A percentile compares a stretch with the other conserved stretches of the same genome.
phyloP scores from a whole-genome alignment of 2,113 vertebrate genomes.

The Tyrannus savana region DNA sequence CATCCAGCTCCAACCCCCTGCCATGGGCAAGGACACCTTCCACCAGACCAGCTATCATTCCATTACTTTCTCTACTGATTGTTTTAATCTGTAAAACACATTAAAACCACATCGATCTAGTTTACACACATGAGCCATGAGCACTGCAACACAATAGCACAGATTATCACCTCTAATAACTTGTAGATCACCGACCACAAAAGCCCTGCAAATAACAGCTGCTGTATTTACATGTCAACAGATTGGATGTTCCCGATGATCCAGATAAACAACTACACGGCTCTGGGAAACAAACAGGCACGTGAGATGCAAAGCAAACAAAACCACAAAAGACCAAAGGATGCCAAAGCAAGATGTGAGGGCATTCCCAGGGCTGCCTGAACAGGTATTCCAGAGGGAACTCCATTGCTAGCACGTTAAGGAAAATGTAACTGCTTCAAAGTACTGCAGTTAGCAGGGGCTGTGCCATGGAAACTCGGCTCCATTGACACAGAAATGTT shows the following conservation, averaged over 20 bases:
- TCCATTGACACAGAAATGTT: not conserved
- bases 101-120: not conserved
- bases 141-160: not conserved
- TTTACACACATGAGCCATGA: not conserved
- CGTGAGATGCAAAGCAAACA: not conserved
- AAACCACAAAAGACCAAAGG: conserved; percentile 21
- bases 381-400: not conserved
- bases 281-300: not conserved
- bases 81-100: not conserved
- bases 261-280: conserved; percentile 27
- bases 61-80: not conserved
- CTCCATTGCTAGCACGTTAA: fast-evolving
- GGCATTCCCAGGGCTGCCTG: not conserved
- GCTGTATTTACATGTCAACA: conserved; percentile 58
- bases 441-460: not conserved
- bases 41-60: not conserved
- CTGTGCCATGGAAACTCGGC: not conserved
- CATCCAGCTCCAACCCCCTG: not conserved
- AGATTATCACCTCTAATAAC: not conserved
- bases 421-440: not conserved
- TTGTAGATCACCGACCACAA: conserved; percentile 17
- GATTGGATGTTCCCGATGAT: conserved; percentile 10
- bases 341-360: not conserved
- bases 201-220: not conserved
- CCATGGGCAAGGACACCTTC: not conserved